A percentile compares a stretch with the other conserved stretches of the same genome.
phyloP scores from a whole-genome alignment of 2,888 invertebrate species.

The Phyllotreta cruciferae region DNA sequence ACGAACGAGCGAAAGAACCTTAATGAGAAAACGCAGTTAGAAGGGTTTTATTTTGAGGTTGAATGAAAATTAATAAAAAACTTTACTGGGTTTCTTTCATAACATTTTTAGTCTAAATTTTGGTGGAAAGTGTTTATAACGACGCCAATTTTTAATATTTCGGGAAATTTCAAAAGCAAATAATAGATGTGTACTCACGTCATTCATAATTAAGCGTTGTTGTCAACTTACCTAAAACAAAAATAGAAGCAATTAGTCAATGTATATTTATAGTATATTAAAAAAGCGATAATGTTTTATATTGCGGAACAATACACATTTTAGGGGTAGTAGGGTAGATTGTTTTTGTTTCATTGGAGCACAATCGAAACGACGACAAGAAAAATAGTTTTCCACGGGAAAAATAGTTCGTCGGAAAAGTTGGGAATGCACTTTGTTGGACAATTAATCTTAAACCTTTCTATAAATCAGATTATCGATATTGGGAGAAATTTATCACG shows the following conservation, averaged over 20 bases:
- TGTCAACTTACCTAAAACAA: no score
- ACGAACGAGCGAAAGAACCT: no score
- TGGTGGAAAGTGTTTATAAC: background rate
- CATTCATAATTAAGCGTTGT: no score
- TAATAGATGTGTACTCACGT: no score
- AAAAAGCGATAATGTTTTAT: no score
- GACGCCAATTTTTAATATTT: background rate
- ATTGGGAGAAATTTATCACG: slow-evolving; percentile 29
- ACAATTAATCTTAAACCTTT: slow-evolving; percentile 36
- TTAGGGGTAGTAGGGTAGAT: no score
- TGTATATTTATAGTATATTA: no score
- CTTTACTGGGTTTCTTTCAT: slow-evolving; percentile 14
- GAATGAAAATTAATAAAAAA: slow-evolving; percentile 1
- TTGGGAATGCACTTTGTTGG: slow-evolving; percentile 36
- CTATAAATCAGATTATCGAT: slow-evolving; percentile 35
- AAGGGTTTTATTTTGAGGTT: slow-evolving; percentile 1
- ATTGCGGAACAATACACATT: no score
- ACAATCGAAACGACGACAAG: slow-evolving; percentile 6
- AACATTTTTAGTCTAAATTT: no score
- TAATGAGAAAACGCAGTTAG: no score
- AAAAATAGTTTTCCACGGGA: slow-evolving; percentile 28
- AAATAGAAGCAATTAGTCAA: no score
- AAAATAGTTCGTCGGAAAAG: slow-evolving; percentile 32
- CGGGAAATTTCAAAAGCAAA: background rate
- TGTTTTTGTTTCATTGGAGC: slow-evolving; percentile 17